Conservation (phyloP, 2,888 invertebrate species). For the Ophion costatus region DNA sequence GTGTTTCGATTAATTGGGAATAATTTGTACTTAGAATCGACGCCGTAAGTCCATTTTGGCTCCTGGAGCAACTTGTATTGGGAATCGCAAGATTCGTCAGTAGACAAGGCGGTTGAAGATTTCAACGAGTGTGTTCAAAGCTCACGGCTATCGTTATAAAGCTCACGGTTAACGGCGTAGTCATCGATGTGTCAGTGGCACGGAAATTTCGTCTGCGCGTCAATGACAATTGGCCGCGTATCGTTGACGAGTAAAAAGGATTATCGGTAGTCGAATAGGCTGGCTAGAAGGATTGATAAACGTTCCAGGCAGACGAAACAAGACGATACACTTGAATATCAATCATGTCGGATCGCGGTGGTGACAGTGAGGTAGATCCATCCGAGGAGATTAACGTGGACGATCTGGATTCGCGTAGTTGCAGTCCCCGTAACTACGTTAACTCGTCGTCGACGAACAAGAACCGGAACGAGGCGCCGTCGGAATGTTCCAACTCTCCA, state of each 20-base stretch:
- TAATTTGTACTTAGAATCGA: slow-evolving; percentile 48
- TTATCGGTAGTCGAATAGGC: slow-evolving; percentile 29
- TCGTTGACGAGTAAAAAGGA: background rate
- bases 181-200: slow-evolving; percentile 27
- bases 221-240: background rate
- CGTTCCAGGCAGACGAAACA: background rate
- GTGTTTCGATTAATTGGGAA: slow-evolving; percentile 8
- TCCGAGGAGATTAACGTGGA: slow-evolving; percentile 83
- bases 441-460: slow-evolving; percentile 55
- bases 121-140: no score
- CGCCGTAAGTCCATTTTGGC: slow-evolving; percentile 13
- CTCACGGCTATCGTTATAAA: no score
- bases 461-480: slow-evolving; percentile 70
- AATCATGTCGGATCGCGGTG: slow-evolving; percentile 79
- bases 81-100: no score
- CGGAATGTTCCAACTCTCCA: slow-evolving; percentile 78
- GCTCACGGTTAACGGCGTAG: background rate
- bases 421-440: slow-evolving; percentile 76
- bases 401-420: slow-evolving; percentile 80
- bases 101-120: no score
- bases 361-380: slow-evolving; percentile 80
- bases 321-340: background rate
- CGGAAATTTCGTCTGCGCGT: background rate
- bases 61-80: no score
- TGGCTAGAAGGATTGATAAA: background rate